Conservation (phyloP, 1,140 invertebrate genomes). For the Cepaea nemoralis region DNA sequence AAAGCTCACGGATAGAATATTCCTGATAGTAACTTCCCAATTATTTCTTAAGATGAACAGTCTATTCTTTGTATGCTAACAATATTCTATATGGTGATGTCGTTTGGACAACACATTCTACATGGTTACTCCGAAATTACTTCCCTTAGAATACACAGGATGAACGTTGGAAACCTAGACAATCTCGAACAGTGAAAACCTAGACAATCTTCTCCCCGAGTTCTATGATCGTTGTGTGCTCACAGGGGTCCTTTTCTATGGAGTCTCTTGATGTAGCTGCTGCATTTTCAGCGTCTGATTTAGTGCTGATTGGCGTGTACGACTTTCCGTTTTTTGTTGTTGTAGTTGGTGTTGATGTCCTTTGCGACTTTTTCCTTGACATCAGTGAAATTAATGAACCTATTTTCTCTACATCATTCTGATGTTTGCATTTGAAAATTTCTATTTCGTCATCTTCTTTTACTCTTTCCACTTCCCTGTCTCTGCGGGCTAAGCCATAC, state of each 20-base stretch:
- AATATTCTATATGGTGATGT: no score
- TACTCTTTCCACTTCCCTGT: constrained; percentile 43
- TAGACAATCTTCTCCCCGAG: not conserved
- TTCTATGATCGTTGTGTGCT: not conserved
- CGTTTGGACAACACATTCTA: no score
- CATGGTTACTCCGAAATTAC: no score
- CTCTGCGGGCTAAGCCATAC: constrained; percentile 57
- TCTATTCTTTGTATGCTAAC: no score
- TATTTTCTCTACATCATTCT: not conserved
- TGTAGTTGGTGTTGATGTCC: not conserved
- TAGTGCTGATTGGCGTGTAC: not conserved
- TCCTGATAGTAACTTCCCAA: no score
- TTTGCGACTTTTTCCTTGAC: not conserved
- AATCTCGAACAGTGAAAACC: no score
- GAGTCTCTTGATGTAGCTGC: no score
- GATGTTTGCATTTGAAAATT: not conserved
- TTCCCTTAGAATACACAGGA: no score
- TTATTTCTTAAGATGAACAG: no score
- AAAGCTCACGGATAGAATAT: no score
- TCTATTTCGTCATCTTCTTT: constrained; percentile 45
- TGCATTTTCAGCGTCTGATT: not conserved
- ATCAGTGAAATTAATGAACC: not conserved
- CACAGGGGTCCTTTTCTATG: not conserved
- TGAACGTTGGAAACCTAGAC: no score
- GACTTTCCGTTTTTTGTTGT: constrained; percentile 1